Percentiles rank a stretch among this genome's conserved stretches.
phyloP scores from a whole-genome alignment of 2,888 invertebrate species.

The Hydriomena furcata region DNA sequence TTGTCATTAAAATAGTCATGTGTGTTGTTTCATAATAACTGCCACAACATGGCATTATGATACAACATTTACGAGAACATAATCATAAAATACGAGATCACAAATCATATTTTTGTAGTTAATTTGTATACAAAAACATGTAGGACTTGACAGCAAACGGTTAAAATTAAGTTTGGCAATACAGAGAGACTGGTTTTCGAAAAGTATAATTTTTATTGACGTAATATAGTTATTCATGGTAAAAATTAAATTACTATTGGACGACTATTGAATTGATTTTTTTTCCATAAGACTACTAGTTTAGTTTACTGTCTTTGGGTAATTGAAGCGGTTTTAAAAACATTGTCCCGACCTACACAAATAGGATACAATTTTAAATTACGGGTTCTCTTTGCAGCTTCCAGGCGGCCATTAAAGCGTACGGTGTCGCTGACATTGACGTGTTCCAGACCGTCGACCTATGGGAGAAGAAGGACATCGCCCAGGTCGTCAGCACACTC shows the following conservation, averaged over 20 bases:
- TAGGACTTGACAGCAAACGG: too few species aligned
- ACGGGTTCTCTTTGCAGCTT: conserved; percentile 79
- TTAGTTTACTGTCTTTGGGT: too few species aligned
- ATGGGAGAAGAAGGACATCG: conserved; percentile 96
- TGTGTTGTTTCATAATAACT: background rate
- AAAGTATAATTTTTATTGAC: too few species aligned
- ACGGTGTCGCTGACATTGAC: conserved; percentile 95
- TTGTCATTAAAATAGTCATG: background rate
- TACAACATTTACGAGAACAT: conserved; percentile 1
- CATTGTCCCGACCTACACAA: too few species aligned
- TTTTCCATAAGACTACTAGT: too few species aligned
- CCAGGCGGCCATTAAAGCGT: conserved; percentile 92
- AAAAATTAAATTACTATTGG: too few species aligned
- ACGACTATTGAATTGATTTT: too few species aligned
- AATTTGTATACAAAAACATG: too few species aligned
- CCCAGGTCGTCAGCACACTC: conserved; percentile 92
- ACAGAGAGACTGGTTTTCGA: too few species aligned
- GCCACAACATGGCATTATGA: background rate
- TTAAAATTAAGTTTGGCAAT: too few species aligned
- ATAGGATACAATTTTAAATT: background rate
- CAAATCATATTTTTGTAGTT: background rate
- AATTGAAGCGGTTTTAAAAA: too few species aligned
- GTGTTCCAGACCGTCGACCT: conserved; percentile 98
- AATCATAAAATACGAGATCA: conserved; percentile 1
- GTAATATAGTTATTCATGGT: too few species aligned